Base-by-base conservation (phyloP, 2,888 invertebrate genomes). In the Chrysotoxum bicinctum region DNA sequence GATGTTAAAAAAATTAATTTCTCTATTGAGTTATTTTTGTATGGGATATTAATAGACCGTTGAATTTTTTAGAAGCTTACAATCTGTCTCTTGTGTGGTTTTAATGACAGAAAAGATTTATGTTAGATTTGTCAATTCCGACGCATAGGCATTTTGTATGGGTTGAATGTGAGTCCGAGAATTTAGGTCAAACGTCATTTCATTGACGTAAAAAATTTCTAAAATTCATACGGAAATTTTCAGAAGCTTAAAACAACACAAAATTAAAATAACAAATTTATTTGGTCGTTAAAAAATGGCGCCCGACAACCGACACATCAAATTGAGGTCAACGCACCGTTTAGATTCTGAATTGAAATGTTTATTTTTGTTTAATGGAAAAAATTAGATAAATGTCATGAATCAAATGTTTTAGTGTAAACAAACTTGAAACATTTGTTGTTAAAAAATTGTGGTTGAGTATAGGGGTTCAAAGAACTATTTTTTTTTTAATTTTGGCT, bases 191-290 rank as follows among this genome's bases (percentile, higher is more conserved):
- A 21, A 58, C 35, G 19, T 56, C 35, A 48, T 48, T n/a, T 50
- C 3, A 50, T n/a, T 50, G 35, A 48, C 21, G 32, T 16, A 26
- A 12, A 62, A 43, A 43, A 10, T 37, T 19, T 43, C 43, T n/a
- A 43, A 64, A 35, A 43, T 3, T 14, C 12, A 43, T 60, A 10
- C 7, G 37, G 26, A 35, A 48, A 48, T 64, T 48, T 19, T 32
- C 12, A 48, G 35, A 32, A 50, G 35, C 66, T 66, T 64, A 37
- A 48, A 66, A 66, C 35, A 66, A 35, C 66, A 66, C n/a, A 12
- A 32, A 43, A 32, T 19, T 21, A 48, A 66, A 66, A 48, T 32
- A 66, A 48, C 16, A 45, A 45, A 48, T 32, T 32, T 48, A 32
- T 40, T 30, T 45, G 23, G 23, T 35, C 66, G n/a, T 66, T 32